Conservation (phyloP, 1,140 invertebrate species). For the Ctenoplectra terminalis region DNA sequence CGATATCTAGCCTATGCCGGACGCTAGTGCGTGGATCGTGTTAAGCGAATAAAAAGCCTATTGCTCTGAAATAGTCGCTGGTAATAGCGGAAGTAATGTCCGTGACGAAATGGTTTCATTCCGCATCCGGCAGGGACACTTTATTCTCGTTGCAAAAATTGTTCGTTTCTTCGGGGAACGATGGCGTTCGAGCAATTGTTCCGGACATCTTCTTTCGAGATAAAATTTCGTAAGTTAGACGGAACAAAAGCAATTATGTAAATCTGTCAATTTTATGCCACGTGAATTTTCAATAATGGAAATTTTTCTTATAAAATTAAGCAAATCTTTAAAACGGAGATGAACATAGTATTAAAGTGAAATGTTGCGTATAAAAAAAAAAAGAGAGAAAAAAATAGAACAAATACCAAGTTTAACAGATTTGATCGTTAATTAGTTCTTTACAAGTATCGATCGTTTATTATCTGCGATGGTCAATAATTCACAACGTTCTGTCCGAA, state of each 20-base stretch:
- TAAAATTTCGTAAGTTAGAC: no score
- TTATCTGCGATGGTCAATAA: background rate
- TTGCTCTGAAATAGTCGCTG: slow-evolving; percentile 59
- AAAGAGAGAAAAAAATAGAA: no score
- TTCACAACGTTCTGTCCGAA: background rate
- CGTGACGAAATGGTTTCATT: slow-evolving; percentile 57
- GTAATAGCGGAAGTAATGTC: slow-evolving; percentile 41
- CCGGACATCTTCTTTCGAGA: background rate
- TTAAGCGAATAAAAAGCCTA: slow-evolving; percentile 77
- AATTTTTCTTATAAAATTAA: no score
- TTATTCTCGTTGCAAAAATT: slow-evolving; percentile 17
- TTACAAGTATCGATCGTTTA: background rate
- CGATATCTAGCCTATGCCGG: slow-evolving; percentile 74
- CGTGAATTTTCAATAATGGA: no score
- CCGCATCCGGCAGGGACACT: background rate
- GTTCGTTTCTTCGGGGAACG: background rate
- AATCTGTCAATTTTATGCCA: no score
- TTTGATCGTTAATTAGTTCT: no score
- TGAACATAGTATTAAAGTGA: no score
- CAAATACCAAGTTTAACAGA: no score
- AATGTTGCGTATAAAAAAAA: no score
- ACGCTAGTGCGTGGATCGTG: slow-evolving; percentile 77
- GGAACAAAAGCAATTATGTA: no score
- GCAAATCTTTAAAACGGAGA: no score
- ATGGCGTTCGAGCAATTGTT: background rate